These are phyloP conservation scores for Datnioides undecimradiatus DNA, from an alignment of 2,113 vertebrate species.

Conservation along the genomic window DNA sequence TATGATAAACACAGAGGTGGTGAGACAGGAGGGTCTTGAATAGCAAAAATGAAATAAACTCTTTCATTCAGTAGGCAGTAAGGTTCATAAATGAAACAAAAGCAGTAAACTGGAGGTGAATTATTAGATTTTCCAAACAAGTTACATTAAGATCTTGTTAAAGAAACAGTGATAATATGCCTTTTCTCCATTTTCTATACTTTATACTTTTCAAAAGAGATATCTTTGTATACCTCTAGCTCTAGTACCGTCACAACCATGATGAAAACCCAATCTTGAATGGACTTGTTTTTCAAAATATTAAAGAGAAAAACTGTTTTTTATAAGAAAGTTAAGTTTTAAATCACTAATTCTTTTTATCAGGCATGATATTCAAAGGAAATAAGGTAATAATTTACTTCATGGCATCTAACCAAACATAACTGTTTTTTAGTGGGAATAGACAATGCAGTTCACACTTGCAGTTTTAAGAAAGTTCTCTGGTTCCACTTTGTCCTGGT, in stretches of 20 bases:
- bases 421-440: no score
- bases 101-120: not conserved
- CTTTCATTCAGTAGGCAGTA: not conserved
- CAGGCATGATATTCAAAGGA: not conserved
- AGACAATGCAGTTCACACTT: not conserved
- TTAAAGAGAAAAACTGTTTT: not conserved
- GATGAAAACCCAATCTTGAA: not conserved
- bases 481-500: not conserved
- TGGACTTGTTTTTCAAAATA: not conserved
- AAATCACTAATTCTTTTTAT: not conserved
- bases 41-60: not conserved
- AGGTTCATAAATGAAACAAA: not conserved
- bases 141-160: not conserved
- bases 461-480: not conserved
- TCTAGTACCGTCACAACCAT: not conserved
- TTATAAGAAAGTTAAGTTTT: not conserved
- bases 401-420: no score
- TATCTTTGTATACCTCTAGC: not conserved
- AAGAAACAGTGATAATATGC: not conserved
- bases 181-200: not conserved
- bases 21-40: not conserved
- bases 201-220: not conserved
- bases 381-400: no score
- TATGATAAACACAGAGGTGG: not conserved
- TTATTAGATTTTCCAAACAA: not conserved